These are phyloP conservation scores for Tetraodon nigroviridis DNA, from an alignment of 2,113 vertebrate genomes.

Conservation along the genomic window DNA sequence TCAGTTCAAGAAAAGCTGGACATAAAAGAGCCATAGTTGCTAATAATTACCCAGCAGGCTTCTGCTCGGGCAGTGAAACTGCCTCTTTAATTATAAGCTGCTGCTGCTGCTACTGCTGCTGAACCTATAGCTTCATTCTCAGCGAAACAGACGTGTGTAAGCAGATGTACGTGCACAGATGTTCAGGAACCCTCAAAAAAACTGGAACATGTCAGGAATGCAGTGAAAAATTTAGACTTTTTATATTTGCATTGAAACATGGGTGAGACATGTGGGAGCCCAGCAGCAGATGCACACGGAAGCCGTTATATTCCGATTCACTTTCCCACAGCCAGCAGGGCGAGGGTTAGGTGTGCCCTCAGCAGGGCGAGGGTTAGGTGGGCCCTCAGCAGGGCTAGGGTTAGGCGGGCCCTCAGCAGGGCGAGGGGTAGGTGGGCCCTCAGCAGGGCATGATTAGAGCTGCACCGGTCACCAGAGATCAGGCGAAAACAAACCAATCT, in stretches of 20 bases:
- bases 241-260: neutral
- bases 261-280: neutral
- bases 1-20: neutral
- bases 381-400: no score
- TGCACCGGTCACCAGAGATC: neutral
- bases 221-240: neutral
- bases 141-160: neutral
- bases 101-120: neutral
- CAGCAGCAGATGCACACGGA: neutral
- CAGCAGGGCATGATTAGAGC: no score
- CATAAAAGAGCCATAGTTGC: neutral
- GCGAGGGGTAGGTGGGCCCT: no score
- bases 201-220: neutral
- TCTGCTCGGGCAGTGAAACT: neutral
- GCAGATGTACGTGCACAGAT: neutral
- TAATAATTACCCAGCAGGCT: neutral
- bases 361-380: no score
- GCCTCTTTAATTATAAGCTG: neutral
- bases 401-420: no score
- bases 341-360: no score
- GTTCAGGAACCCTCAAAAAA: neutral
- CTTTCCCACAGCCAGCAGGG: no score
- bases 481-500: neutral
- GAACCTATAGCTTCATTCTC: conserved; percentile 1
- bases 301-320: neutral